Conservation (phyloP, 2,888 invertebrate species). For the Cabera pusaria region DNA sequence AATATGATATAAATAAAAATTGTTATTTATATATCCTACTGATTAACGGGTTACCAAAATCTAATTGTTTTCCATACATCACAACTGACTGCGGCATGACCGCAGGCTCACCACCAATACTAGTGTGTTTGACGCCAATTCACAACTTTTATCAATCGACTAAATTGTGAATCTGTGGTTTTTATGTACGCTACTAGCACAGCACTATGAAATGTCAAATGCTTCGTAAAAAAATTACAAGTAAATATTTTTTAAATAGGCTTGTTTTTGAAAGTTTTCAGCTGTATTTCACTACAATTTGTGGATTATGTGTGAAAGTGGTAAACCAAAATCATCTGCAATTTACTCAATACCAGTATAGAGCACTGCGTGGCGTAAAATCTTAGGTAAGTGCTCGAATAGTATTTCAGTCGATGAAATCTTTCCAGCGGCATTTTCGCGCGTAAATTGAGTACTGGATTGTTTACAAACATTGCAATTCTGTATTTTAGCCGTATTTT, state of each 20-base stretch:
- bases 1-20: too few relatives aligned
- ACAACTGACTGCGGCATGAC: too few relatives aligned
- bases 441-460: constrained; percentile 41
- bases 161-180: too few relatives aligned
- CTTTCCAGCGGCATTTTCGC: constrained; percentile 49
- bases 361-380: constrained; percentile 18
- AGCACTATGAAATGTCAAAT: constrained; percentile 21
- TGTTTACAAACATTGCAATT: constrained; percentile 38
- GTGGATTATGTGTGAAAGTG: constrained; percentile 24
- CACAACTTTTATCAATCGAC: too few relatives aligned
- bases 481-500: constrained; percentile 12
- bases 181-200: too few relatives aligned
- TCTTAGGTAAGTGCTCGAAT: constrained; percentile 37
- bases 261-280: constrained; percentile 20
- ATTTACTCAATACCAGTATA: not conserved
- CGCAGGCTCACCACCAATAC: too few relatives aligned
- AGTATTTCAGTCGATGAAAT: constrained; percentile 39
- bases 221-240: constrained; percentile 18
- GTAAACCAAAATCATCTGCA: constrained; percentile 5
- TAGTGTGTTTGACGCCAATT: too few relatives aligned
- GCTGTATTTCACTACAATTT: constrained; percentile 4
- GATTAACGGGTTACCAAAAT: too few relatives aligned
- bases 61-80: too few relatives aligned
- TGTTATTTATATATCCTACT: too few relatives aligned
- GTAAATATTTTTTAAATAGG: constrained; percentile 26